A percentile compares a stretch with the other conserved stretches of the same genome.
Evolutionary conservation across 2,797 vertebrate genomes (phyloP).

Genomic region (Nyctibius grandis): DNA sequence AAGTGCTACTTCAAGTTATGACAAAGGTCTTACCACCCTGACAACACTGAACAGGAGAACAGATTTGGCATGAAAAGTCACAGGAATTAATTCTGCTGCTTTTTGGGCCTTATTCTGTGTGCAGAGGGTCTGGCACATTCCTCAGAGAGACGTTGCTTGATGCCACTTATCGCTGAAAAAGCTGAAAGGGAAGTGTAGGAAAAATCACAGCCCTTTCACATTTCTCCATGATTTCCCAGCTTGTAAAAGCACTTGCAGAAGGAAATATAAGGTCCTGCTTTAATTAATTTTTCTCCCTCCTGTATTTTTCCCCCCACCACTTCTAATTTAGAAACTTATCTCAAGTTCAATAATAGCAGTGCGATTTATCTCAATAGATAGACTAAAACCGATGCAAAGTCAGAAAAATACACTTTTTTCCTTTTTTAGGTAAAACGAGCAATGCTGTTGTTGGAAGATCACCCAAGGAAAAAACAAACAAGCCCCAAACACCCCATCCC

Average conservation of each 20-base stretch:
- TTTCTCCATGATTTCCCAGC: background rate
- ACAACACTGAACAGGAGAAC: background rate
- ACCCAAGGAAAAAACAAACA: accelerated
- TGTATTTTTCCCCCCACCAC: too few species aligned
- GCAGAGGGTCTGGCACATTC: background rate
- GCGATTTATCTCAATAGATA: background rate
- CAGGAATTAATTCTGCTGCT: constrained; percentile 34
- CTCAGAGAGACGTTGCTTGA: background rate
- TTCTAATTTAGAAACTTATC: background rate
- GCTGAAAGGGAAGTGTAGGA: background rate
- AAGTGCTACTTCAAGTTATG: background rate
- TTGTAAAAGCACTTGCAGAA: background rate
- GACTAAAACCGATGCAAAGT: background rate
- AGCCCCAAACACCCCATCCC: background rate
- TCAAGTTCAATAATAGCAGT: background rate
- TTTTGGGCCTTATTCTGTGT: background rate
- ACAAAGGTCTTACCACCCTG: background rate
- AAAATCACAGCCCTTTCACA: background rate
- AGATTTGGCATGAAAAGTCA: background rate
- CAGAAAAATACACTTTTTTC: background rate
- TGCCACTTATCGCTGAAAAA: background rate
- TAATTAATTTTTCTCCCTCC: background rate
- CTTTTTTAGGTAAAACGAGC: background rate
- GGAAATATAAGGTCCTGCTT: background rate
- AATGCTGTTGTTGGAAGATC: background rate